Evolutionary conservation across 2,113 vertebrate species (phyloP).

Genomic region (Caloenas nicobarica): DNA sequence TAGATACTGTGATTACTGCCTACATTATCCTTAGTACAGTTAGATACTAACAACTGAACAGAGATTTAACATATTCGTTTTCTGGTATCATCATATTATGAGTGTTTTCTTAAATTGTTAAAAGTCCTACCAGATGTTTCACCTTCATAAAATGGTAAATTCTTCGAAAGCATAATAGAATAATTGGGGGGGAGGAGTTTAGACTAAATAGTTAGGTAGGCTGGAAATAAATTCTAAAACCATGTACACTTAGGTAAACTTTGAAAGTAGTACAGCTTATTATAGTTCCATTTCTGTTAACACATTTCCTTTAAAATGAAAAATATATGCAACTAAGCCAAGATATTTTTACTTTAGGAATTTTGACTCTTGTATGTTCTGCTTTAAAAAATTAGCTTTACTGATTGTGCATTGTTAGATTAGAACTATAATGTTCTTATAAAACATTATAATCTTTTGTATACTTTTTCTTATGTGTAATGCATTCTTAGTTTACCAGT

Average conservation of each 20-base stretch:
- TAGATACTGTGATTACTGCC: neutral
- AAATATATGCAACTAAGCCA: neutral
- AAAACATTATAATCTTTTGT: neutral
- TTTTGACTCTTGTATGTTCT: neutral
- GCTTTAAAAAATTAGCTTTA: neutral
- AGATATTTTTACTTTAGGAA: neutral
- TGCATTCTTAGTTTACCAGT: neutral
- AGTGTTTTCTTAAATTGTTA: neutral
- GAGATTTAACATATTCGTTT: neutral
- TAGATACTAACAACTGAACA: neutral
- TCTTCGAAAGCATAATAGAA: neutral
- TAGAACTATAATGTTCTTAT: neutral
- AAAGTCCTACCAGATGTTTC: neutral
- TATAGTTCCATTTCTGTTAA: neutral
- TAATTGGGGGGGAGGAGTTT: rapidly evolving
- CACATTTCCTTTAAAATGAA: neutral
- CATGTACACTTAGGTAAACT: neutral
- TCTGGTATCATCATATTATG: neutral
- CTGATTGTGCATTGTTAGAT: neutral
- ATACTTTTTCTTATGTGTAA: neutral
- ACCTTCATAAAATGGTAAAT: neutral
- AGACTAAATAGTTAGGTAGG: neutral
- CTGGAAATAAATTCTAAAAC: neutral
- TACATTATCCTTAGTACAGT: neutral
- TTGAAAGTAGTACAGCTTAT: neutral